phyloP scores from a whole-genome alignment of 2,888 invertebrate species.

The Nasonovia ribisnigri region DNA sequence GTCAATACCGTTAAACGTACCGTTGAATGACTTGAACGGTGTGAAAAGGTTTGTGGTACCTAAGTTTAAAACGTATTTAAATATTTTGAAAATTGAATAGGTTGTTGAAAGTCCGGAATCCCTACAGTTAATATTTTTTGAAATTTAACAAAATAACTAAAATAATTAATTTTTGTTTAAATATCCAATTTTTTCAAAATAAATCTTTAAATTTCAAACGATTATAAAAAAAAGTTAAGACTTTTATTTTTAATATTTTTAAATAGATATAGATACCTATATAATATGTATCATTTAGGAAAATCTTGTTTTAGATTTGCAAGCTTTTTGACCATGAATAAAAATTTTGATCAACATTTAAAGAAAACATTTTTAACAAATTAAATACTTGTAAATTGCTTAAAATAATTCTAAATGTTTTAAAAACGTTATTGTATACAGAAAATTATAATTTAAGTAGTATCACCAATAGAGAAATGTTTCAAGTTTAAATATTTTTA shows the following conservation, averaged over 20 bases:
- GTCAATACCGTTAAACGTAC: not conserved
- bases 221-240: not conserved
- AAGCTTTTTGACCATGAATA: too few relatives aligned
- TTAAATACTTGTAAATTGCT: not conserved
- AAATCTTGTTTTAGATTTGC: too few relatives aligned
- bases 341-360: too few relatives aligned
- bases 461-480: not conserved
- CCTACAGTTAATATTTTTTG: not conserved
- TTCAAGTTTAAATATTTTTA: not conserved
- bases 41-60: not conserved
- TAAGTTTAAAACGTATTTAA: not conserved
- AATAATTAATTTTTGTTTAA: not conserved
- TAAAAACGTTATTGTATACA: not conserved
- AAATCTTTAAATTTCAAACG: not conserved
- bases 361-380: too few relatives aligned
- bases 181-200: not conserved
- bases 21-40: not conserved
- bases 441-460: not conserved
- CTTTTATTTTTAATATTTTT: not conserved
- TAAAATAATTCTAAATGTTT: not conserved
- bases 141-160: not conserved
- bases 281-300: too few relatives aligned
- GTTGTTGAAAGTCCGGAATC: not conserved
- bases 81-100: not conserved
- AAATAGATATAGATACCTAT: too few relatives aligned